Base-by-base conservation (phyloP, 1,140 invertebrate genomes). In the Contarinia nasturtii region DNA sequence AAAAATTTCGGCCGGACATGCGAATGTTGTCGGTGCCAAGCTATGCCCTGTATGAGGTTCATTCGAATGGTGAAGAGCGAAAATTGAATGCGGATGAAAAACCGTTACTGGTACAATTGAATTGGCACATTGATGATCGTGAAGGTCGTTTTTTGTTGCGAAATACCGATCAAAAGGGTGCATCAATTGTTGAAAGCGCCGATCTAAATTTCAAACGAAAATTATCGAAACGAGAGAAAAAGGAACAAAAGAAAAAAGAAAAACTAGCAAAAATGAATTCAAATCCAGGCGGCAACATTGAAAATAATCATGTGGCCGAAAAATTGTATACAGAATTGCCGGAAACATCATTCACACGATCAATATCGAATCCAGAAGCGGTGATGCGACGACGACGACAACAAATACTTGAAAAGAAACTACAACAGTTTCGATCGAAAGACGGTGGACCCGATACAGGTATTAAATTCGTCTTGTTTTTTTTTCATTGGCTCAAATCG, bases 1-100 rank as follows among this genome's bases (percentile, higher is more conserved):
- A 98, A 70, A 99, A 99, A 69, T 98, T 99, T 71, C 82, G 94
- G 61, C 93, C 95, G 27, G 95, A 99, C 69, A 96, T 98, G 90
- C 76, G 89, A 56, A 98, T 98, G 93, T 68, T 98, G 37, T 91
- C 89, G 17, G 77, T 92, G 44, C 88, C 88, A 33, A 89, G 88
- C 58, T 98, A 98, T 68, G 89, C 90, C 34, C 74, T 99, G 41
- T 96, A 92, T 67, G 95, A 98, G 72, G 87, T 96, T 38, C 93
- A 98, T 65, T 88, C 90, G 54, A 92, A 94, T 63, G 86, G 86
- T 75, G 90, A 96, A 56, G 94, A 98, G 68, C 71, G 95, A 49
- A 79, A 82, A 53, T 70, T 99, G 51, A 77, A 78, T 46, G 74
- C 82, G 2, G 84, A 91, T 52, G 94, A 99, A 66, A 88, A 91